Conservation (phyloP, 2,113 vertebrate genomes). For the Rafetus swinhoei region DNA sequence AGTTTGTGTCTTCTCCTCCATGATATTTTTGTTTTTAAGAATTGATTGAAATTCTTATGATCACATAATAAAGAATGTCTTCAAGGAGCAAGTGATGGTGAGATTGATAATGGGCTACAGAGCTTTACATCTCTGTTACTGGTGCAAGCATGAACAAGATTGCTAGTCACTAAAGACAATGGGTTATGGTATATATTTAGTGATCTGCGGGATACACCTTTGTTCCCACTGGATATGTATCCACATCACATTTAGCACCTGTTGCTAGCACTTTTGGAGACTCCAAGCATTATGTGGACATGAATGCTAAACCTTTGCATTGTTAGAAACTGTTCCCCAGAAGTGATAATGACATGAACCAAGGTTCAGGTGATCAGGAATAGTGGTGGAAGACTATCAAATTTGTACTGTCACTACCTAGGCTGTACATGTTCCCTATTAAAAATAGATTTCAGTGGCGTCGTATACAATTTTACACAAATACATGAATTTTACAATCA, state of each 20-base stretch:
- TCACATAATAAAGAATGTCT: not conserved
- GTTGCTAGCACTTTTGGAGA: not conserved
- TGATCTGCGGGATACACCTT: not conserved
- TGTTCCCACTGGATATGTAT: not conserved
- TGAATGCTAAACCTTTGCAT: not conserved
- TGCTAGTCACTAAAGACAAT: not conserved
- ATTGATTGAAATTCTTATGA: not conserved
- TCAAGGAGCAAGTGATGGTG: not conserved
- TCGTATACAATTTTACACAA: not conserved
- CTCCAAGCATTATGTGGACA: not conserved
- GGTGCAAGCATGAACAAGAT: not conserved
- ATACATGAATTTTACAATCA: not conserved
- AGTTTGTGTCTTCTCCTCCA: not conserved
- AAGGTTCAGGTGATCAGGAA: not conserved
- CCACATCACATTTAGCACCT: not conserved
- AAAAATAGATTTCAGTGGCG: not conserved
- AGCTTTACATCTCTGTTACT: not conserved
- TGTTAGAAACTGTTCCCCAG: not conserved
- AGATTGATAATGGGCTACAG: not conserved
- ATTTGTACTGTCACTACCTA: not conserved
- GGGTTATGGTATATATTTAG: not conserved
- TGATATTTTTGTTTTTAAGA: not conserved
- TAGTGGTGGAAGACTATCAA: not conserved
- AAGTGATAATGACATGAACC: not conserved
- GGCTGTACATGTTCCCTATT: not conserved